Conservation (phyloP, 2,797 vertebrate species). For the Podarcis siculus region DNA sequence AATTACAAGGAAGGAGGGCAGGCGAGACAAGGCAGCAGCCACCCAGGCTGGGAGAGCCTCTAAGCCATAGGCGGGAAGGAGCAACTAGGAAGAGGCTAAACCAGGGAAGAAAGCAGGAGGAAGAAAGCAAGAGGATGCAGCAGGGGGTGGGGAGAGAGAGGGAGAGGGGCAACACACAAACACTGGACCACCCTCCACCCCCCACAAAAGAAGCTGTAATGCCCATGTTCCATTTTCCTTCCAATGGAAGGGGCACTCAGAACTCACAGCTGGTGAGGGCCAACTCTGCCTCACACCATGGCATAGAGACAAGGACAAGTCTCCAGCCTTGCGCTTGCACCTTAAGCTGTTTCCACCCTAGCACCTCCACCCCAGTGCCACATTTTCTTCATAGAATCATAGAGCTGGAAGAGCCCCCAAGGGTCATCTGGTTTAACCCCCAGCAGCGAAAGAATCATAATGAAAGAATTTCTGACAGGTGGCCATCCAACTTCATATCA, state of each 20-base stretch:
- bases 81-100: constrained; percentile 44
- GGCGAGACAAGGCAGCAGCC: fast-evolving
- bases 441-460: too few relatives aligned
- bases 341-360: too few relatives aligned
- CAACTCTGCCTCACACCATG: not conserved
- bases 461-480: too few relatives aligned
- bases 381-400: too few relatives aligned
- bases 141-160: not conserved
- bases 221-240: not conserved
- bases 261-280: not conserved
- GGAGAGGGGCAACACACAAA: not conserved
- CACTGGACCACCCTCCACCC: not conserved
- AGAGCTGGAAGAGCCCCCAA: too few relatives aligned
- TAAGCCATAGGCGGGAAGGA: not conserved
- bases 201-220: not conserved
- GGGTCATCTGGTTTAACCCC: too few relatives aligned
- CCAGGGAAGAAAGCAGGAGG: constrained; percentile 28
- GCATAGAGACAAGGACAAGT: not conserved
- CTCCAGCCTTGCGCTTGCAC: too few relatives aligned
- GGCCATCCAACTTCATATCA: too few relatives aligned
- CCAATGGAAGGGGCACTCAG: not conserved
- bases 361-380: too few relatives aligned
- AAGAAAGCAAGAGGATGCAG: not conserved
- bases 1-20: constrained; percentile 22
- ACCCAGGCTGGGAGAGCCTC: constrained; percentile 24